phyloP scores from a whole-genome alignment of 2,113 vertebrate genomes.

The Pao palembangensis region DNA sequence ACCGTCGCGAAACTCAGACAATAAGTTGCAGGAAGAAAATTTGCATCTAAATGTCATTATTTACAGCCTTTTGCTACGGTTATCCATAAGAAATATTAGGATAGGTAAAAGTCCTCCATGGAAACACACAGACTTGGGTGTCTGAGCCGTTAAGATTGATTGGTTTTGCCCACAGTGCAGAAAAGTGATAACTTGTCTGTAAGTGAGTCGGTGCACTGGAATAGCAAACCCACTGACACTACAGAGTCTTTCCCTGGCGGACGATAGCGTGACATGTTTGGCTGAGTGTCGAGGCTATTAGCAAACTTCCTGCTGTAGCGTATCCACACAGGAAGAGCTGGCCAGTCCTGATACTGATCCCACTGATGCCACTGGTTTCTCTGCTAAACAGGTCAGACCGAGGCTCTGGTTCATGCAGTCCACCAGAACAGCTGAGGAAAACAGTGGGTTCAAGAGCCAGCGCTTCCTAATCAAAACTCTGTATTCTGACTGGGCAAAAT shows the following conservation, averaged over 20 bases:
- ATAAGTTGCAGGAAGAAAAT: slow-evolving; percentile 48
- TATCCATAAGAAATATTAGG: slow-evolving; percentile 47
- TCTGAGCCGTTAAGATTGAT: slow-evolving; percentile 35
- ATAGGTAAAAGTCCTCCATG: slow-evolving; percentile 4
- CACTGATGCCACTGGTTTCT: slow-evolving; percentile 50
- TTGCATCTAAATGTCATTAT: slow-evolving; percentile 66
- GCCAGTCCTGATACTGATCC: slow-evolving; percentile 72
- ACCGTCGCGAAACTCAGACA: slow-evolving; percentile 26
- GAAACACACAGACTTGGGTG: slow-evolving; percentile 26
- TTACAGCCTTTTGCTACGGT: slow-evolving; percentile 51
- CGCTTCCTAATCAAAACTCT: slow-evolving; percentile 70
- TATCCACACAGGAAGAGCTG: slow-evolving; percentile 77
- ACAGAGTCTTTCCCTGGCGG: slow-evolving; percentile 28
- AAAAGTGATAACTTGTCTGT: slow-evolving; percentile 29
- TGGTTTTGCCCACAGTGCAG: slow-evolving; percentile 13
- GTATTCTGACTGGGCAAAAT: slow-evolving; percentile 52
- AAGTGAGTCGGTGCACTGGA: slow-evolving; percentile 9
- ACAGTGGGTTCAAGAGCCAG: slow-evolving; percentile 58
- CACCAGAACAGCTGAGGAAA: slow-evolving; percentile 36
- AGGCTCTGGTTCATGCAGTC: slow-evolving; percentile 36
- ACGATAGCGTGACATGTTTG: slow-evolving; percentile 41
- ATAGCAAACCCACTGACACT: slow-evolving; percentile 26
- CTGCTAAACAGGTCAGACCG: slow-evolving; percentile 44
- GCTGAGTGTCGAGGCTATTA: slow-evolving; percentile 60
- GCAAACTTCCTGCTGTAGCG: slow-evolving; percentile 73